Evolutionary conservation across 2,888 invertebrate species (phyloP), one percentile per base, ranked within the genome.

Genomic region (Bombylius discolor): DNA sequence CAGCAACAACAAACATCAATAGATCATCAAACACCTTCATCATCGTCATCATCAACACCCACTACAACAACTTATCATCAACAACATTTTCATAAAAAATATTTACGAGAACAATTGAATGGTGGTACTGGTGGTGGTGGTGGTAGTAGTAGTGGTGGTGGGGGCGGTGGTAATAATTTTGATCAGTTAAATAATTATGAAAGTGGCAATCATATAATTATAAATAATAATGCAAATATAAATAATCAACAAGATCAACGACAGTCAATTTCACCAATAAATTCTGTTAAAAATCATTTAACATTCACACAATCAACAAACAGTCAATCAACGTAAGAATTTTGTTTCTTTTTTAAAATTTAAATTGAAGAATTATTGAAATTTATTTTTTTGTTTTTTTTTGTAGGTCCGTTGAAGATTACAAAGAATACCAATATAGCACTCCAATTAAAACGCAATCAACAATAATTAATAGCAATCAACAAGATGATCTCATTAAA

Each of bases 1-100:
- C 51, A 52, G 11, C 32, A 47, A 53, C 44, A 60, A 58, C 58
- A 60, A 62, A 62, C 61, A 61, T 58, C 62, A 62, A 51, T 9
- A 11, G 4, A 46, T n/a, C 23, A 46, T 46, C 7, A 31, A 33
- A 32, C 6, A 45, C 45, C 54, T n/a, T 60, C 60, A 61, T 61
- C 64, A 66, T 57, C 64, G 64, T 58, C 63, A 63, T 42, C 54
- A 11, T 47, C 52, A 46, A 44, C 50, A 32, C 9, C 52, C 14
- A 58, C 59, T 6, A 52, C 59, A 11, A 56, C 47, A 55, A 59
- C 61, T 44, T 51, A 62, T 56, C 63, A 61, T 47, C 66, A 51
- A 60, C 71, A 72, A 66, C 75, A 75, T 65, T 73, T 74, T 58
- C 74, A 74, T 61, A 74, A 74, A 59, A 74, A 73, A 63, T 74